These are phyloP conservation scores for Calyptomena viridis DNA, from an alignment of 2,113 vertebrate species.

Conservation along the genomic window DNA sequence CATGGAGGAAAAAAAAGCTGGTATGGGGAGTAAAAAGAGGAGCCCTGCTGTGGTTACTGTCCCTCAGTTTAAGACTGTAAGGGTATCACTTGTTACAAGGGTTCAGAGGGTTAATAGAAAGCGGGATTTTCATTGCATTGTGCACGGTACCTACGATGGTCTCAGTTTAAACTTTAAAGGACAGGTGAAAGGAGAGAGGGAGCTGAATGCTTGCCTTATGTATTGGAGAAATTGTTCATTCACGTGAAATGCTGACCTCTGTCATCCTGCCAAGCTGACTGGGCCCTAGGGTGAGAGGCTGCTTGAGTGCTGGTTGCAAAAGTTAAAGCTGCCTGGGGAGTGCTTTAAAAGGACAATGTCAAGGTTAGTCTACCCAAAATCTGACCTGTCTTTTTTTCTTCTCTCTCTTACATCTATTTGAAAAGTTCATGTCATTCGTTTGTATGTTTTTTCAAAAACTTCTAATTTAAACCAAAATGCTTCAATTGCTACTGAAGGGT, in stretches of 20 bases:
- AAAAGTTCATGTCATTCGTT: constrained; percentile 37
- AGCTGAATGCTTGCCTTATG: not conserved
- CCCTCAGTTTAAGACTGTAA: not conserved
- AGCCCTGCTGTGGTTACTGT: not conserved
- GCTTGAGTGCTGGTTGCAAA: constrained; percentile 25
- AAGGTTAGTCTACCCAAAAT: constrained; percentile 66
- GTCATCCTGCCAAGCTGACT: constrained; percentile 62
- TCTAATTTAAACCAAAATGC: not conserved
- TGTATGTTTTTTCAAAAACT: not conserved
- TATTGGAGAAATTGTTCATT: constrained; percentile 71
- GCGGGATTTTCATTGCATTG: not conserved
- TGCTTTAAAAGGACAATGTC: constrained; percentile 66
- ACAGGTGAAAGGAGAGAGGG: constrained; percentile 37
- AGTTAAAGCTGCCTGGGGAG: constrained; percentile 69
- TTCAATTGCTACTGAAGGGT: constrained; percentile 25
- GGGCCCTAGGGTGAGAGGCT: constrained; percentile 44
- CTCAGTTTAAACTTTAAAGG: constrained; percentile 14
- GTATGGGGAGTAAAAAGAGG: not conserved
- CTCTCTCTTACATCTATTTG: constrained; percentile 29
- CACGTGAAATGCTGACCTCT: constrained; percentile 75
- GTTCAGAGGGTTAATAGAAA: constrained; percentile 28
- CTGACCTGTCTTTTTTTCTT: constrained; percentile 27
- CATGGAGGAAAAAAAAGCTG: not conserved
- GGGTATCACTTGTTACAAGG: not conserved
- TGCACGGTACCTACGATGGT: not conserved